Conservation (phyloP, 2,888 invertebrate species). For the Stratiomys singularior region DNA sequence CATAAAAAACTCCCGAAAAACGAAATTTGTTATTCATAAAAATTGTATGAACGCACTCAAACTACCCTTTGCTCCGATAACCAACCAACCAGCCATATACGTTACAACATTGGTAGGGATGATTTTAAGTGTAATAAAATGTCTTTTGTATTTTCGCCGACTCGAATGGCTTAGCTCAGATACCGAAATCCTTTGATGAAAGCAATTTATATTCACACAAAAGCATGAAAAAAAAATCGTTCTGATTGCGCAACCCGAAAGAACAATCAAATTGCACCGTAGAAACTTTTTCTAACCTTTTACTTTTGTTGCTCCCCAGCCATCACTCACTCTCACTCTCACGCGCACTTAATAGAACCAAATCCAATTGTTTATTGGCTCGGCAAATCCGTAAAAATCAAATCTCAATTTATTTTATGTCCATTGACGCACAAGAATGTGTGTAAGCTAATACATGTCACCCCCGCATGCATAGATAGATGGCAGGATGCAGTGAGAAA, state of each 20-base stretch:
- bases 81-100: no score
- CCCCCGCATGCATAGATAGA: neutral
- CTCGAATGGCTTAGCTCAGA: neutral
- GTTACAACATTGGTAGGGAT: neutral
- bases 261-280: neutral
- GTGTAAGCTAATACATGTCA: slow-evolving; percentile 36
- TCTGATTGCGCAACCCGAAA: neutral
- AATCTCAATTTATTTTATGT: slow-evolving; percentile 37
- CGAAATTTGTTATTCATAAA: neutral
- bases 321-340: no score
- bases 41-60: neutral
- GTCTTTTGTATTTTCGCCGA: neutral
- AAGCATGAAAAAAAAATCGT: neutral
- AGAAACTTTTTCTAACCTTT: neutral
- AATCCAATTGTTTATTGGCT: slow-evolving; percentile 34
- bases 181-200: neutral
- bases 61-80: neutral
- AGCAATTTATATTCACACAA: neutral
- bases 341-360: neutral
- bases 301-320: neutral
- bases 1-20: neutral
- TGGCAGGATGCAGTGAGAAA: neutral
- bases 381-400: slow-evolving; percentile 39
- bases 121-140: neutral
- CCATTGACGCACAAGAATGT: neutral